Conservation (phyloP, 2,113 vertebrate species). For the Jaculus jaculus region DNA sequence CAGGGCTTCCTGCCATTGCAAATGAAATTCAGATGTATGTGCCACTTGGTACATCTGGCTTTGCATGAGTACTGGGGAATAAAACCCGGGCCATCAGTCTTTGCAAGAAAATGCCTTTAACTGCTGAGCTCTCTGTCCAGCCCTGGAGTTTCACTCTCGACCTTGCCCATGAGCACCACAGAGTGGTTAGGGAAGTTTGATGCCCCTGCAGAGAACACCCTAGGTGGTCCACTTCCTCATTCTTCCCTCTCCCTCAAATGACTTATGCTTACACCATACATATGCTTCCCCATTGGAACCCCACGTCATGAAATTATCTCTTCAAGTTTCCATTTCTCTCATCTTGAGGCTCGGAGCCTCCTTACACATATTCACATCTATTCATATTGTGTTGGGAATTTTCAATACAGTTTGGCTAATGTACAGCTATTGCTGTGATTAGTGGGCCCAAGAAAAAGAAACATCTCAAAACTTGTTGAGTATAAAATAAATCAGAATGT, state of each 20-base stretch:
- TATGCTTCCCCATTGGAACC: background rate
- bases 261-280: background rate
- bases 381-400: background rate
- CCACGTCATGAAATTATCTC: background rate
- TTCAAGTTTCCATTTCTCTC: background rate
- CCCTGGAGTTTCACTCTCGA: background rate
- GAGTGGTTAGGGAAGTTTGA: background rate
- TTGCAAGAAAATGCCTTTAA: too few relatives aligned
- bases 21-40: too few relatives aligned
- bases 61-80: too few relatives aligned
- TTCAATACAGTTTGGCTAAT: background rate
- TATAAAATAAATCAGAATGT: background rate
- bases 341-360: background rate
- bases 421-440: background rate
- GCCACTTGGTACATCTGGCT: too few relatives aligned
- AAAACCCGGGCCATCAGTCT: too few relatives aligned
- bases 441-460: constrained; percentile 18
- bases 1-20: too few relatives aligned
- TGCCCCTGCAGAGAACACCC: background rate
- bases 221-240: background rate
- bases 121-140: too few relatives aligned
- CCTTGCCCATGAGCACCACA: background rate
- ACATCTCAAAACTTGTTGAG: background rate
- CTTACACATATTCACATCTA: background rate
- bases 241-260: background rate